Conservation (phyloP, 2,888 invertebrate species). For the Nemotelus nigrinus region DNA sequence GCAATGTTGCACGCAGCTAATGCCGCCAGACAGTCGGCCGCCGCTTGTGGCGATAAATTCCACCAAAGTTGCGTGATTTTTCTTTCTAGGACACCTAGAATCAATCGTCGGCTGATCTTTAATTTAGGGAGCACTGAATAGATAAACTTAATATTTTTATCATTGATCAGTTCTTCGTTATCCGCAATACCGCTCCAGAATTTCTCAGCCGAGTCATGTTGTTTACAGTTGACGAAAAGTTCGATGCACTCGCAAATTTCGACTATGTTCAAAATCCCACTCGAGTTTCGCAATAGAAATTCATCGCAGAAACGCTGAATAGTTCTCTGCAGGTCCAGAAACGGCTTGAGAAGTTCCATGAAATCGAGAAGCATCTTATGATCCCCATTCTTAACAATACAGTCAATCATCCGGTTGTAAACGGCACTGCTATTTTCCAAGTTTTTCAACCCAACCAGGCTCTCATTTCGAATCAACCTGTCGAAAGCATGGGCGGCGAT, state of each 20-base stretch:
- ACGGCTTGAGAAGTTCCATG: slow-evolving; percentile 60
- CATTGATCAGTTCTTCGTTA: slow-evolving; percentile 69
- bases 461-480: slow-evolving; percentile 65
- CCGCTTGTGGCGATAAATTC: slow-evolving; percentile 65
- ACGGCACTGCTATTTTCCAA: slow-evolving; percentile 55
- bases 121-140: slow-evolving; percentile 70
- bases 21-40: slow-evolving; percentile 67
- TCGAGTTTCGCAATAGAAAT: slow-evolving; percentile 70
- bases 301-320: slow-evolving; percentile 70
- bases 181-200: slow-evolving; percentile 74
- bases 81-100: slow-evolving; percentile 70
- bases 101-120: slow-evolving; percentile 70
- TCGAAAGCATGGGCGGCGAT: slow-evolving; percentile 65
- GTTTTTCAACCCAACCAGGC: slow-evolving; percentile 51
- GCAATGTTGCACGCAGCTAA: slow-evolving; percentile 64
- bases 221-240: slow-evolving; percentile 62
- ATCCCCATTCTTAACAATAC: slow-evolving; percentile 64
- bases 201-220: slow-evolving; percentile 70
- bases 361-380: slow-evolving; percentile 63
- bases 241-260: slow-evolving; percentile 71
- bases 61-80: slow-evolving; percentile 70
- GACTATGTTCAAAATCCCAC: slow-evolving; percentile 69
- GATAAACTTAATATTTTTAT: slow-evolving; percentile 68
- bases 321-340: slow-evolving; percentile 55
- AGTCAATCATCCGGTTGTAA: slow-evolving; percentile 66